Evolutionary conservation across 2,888 invertebrate genomes (phyloP).

Genomic region (Diploptera punctata): DNA sequence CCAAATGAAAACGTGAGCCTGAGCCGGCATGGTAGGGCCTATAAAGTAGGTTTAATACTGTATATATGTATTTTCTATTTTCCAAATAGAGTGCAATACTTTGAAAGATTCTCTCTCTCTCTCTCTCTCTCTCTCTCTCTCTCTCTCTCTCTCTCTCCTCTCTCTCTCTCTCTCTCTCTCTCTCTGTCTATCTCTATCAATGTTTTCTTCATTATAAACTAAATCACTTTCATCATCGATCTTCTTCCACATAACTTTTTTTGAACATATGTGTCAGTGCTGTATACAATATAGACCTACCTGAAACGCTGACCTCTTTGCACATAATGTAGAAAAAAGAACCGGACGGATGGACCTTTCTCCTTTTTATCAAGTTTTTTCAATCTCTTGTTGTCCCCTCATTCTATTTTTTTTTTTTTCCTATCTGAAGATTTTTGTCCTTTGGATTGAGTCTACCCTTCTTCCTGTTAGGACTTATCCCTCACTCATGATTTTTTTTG

Average conservation of each 20-base stretch:
- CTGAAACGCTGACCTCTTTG: conserved; percentile 17
- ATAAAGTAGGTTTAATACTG: too few species aligned
- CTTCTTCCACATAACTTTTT: not conserved
- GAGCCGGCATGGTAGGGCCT: too few species aligned
- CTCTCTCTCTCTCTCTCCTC: too few species aligned
- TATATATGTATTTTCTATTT: too few species aligned
- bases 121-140: too few species aligned
- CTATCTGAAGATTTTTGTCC: conserved; percentile 20
- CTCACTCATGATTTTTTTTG: conserved; percentile 1
- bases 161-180: too few species aligned
- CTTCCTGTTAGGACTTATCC: conserved; percentile 13
- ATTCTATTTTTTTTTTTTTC: conserved; percentile 1
- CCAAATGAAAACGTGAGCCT: too few species aligned
- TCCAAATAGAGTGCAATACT: too few species aligned
- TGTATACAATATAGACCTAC: conserved; percentile 6
- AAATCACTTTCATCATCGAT: not conserved
- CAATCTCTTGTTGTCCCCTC: not conserved
- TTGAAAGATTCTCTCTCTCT: too few species aligned
- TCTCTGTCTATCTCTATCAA: too few species aligned
- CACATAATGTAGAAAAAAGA: conserved; percentile 16
- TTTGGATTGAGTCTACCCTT: conserved; percentile 15
- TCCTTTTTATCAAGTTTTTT: conserved; percentile 24
- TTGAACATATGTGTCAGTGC: too few species aligned
- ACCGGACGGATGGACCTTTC: conserved; percentile 17
- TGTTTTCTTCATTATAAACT: too few species aligned